phyloP scores from a whole-genome alignment of 2,888 invertebrate species.

The Oxytorus armatus region DNA sequence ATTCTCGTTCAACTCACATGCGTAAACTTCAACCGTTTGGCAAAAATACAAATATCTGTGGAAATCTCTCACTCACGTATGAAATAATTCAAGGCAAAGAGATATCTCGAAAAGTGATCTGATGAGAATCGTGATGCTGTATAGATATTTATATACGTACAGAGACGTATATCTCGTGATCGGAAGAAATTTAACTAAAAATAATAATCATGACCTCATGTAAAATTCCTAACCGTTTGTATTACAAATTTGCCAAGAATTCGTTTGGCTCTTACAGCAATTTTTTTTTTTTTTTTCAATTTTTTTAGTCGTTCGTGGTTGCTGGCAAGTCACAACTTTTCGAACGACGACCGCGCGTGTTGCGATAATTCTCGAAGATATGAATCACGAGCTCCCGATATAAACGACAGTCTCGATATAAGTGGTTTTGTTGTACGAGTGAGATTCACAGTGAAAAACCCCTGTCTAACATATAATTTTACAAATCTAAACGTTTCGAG shows the following conservation, averaged over 20 bases:
- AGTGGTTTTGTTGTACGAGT: background rate
- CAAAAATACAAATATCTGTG: slow-evolving; percentile 68
- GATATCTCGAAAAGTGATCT: slow-evolving; percentile 39
- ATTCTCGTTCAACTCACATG: slow-evolving; percentile 36
- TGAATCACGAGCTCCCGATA: slow-evolving; percentile 32
- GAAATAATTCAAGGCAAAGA: slow-evolving; percentile 54
- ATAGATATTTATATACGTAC: background rate
- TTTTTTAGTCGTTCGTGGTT: background rate
- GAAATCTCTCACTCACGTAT: slow-evolving; percentile 45
- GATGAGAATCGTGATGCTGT: slow-evolving; percentile 13
- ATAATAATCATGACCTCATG: slow-evolving; percentile 28
- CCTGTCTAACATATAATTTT: too few species aligned
- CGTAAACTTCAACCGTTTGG: slow-evolving; percentile 69
- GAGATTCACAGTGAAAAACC: too few species aligned
- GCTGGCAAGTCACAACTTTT: slow-evolving; percentile 13
- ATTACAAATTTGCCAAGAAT: slow-evolving; percentile 23
- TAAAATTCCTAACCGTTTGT: slow-evolving; percentile 8
- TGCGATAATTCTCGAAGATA: slow-evolving; percentile 21
- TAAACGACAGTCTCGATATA: slow-evolving; percentile 6
- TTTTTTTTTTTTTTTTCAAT: background rate
- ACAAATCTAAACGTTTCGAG: too few species aligned
- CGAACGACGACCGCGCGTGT: slow-evolving; percentile 7
- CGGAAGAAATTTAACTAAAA: slow-evolving; percentile 50
- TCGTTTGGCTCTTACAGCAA: slow-evolving; percentile 29
- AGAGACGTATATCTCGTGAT: slow-evolving; percentile 18